Percentiles rank a stretch among this genome's conserved stretches.
Evolutionary conservation across 92 coral and sea anemone genomes (phyloP).

Genomic region (Epizoanthus rinbou): DNA sequence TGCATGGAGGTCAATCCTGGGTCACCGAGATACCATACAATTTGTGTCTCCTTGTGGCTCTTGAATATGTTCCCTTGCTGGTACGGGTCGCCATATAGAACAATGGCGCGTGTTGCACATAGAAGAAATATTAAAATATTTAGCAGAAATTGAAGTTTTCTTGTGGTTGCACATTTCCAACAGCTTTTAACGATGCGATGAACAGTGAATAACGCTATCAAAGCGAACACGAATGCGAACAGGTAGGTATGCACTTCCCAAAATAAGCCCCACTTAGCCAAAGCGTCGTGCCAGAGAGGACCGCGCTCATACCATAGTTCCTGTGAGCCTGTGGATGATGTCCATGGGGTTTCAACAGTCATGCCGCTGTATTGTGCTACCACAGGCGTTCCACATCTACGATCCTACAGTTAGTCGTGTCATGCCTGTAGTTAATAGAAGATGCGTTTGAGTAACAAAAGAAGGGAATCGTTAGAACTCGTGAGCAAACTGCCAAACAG

Average conservation of each 20-base stretch:
- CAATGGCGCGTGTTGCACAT: slow-evolving; percentile 15
- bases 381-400: no score
- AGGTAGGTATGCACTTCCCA: slow-evolving; percentile 11
- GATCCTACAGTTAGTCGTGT: no score
- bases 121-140: not conserved
- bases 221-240: not conserved
- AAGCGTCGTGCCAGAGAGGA: slow-evolving; percentile 24
- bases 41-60: slow-evolving; percentile 45
- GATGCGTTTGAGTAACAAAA: no score
- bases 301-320: not conserved
- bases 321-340: no score
- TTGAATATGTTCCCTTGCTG: slow-evolving; percentile 44
- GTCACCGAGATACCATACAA: slow-evolving; percentile 35
- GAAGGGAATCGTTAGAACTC: no score
- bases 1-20: slow-evolving; percentile 3
- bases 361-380: no score
- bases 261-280: slow-evolving; percentile 15
- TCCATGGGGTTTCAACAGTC: no score
- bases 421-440: no score
- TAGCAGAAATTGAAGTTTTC: not conserved
- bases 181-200: not conserved
- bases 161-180: not conserved
- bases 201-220: not conserved
- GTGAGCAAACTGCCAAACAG: no score
- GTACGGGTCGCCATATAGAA: slow-evolving; percentile 36